phyloP scores from a whole-genome alignment of 2,888 invertebrate species.

The Troides aeacus region DNA sequence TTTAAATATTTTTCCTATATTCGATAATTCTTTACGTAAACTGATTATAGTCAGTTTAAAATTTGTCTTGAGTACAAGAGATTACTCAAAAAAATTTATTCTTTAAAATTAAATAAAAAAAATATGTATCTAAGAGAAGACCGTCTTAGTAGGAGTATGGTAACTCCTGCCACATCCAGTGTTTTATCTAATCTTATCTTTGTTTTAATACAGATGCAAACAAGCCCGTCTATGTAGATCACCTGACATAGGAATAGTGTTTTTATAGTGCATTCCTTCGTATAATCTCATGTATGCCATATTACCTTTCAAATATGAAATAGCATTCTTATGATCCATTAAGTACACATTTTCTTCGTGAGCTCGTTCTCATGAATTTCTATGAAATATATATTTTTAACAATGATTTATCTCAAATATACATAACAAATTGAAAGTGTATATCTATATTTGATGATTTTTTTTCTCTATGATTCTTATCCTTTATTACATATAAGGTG shows the following conservation, averaged over 20 bases:
- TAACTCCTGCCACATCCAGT: constrained; percentile 34
- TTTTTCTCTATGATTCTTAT: not conserved
- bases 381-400: constrained; percentile 16
- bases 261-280: constrained; percentile 67
- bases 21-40: too few relatives aligned
- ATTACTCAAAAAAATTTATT: too few relatives aligned
- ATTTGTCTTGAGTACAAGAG: too few relatives aligned
- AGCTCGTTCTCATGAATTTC: constrained; percentile 15
- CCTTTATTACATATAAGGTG: not conserved
- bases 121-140: too few relatives aligned
- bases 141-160: constrained; percentile 2
- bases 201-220: constrained; percentile 49
- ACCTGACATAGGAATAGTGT: constrained; percentile 72
- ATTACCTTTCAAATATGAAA: constrained; percentile 47
- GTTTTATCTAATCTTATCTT: constrained; percentile 53
- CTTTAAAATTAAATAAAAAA: too few relatives aligned
- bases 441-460: not conserved
- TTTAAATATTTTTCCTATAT: too few relatives aligned
- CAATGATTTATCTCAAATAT: constrained; percentile 13
- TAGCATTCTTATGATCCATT: constrained; percentile 52
- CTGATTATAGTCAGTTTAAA: too few relatives aligned
- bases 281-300: constrained; percentile 61
- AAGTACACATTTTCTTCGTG: constrained; percentile 23
- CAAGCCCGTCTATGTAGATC: constrained; percentile 57
- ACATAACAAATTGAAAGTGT: not conserved